Percentiles rank a stretch among this genome's conserved stretches.
Evolutionary conservation across 2,888 invertebrate genomes (phyloP).

Genomic region (Ptilodon capucinus): DNA sequence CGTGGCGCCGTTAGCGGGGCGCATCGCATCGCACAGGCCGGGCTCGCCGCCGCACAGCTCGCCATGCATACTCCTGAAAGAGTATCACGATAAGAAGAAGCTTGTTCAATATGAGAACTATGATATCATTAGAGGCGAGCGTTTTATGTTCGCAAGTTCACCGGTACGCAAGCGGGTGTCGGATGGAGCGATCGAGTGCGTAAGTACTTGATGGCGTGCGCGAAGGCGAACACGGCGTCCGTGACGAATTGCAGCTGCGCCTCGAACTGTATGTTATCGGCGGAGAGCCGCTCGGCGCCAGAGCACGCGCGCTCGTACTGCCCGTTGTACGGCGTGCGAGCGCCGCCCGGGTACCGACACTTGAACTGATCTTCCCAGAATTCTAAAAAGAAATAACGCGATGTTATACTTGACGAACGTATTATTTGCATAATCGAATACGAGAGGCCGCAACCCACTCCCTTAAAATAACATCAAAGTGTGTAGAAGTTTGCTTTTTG

Average conservation of each 20-base stretch:
- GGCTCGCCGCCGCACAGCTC: slow-evolving; percentile 88
- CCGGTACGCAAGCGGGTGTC: too few relatives aligned
- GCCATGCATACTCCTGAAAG: slow-evolving; percentile 90
- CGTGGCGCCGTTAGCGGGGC: slow-evolving; percentile 93
- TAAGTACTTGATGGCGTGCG: slow-evolving; percentile 88
- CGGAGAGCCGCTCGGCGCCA: slow-evolving; percentile 89
- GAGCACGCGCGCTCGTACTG: slow-evolving; percentile 87
- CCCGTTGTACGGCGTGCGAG: slow-evolving; percentile 90
- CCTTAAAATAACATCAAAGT: too few relatives aligned
- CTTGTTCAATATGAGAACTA: too few relatives aligned
- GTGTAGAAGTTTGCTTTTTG: background rate
- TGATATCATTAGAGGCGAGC: too few relatives aligned
- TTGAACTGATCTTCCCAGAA: slow-evolving; percentile 97
- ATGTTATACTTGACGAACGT: too few relatives aligned
- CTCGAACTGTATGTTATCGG: slow-evolving; percentile 91
- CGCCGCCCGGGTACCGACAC: slow-evolving; percentile 91
- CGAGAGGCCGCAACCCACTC: too few relatives aligned
- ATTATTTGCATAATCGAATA: too few relatives aligned
- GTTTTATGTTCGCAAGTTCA: too few relatives aligned
- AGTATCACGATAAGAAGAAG: too few relatives aligned
- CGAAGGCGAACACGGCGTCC: slow-evolving; percentile 97
- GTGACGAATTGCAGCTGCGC: slow-evolving; percentile 97
- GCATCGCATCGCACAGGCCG: slow-evolving; percentile 94
- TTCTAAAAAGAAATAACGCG: too few relatives aligned
- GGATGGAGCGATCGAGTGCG: too few relatives aligned